Conservation (phyloP, 2,113 vertebrate genomes). For the Paradoxurus hermaphroditus region DNA sequence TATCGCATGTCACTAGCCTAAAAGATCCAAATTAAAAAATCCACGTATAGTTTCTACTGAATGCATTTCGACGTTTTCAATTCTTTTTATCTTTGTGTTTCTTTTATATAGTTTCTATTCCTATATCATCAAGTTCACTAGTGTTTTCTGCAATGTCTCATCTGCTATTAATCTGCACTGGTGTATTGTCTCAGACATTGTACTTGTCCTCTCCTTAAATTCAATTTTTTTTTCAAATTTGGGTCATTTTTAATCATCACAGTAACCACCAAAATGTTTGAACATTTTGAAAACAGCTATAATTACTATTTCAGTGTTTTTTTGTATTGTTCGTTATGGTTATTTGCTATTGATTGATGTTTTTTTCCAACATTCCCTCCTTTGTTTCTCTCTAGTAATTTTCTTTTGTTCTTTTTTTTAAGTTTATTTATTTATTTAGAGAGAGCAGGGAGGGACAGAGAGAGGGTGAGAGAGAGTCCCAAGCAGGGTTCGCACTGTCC, state of each 20-base stretch:
- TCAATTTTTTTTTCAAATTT: background rate
- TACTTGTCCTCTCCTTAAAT: background rate
- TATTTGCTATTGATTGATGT: background rate
- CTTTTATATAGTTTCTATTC: background rate
- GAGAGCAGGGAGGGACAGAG: too few relatives aligned
- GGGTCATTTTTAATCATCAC: accelerated
- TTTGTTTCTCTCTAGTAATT: background rate
- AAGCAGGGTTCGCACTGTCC: too few relatives aligned
- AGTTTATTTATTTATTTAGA: too few relatives aligned
- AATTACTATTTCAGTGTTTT: background rate
- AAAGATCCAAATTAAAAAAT: background rate
- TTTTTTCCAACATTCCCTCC: background rate
- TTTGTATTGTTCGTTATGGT: background rate
- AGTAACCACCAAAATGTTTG: background rate
- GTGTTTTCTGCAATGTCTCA: background rate
- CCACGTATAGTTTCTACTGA: background rate
- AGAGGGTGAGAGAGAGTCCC: too few relatives aligned
- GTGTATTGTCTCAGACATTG: accelerated
- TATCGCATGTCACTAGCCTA: background rate
- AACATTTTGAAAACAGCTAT: accelerated
- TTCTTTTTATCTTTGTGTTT: background rate
- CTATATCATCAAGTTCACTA: accelerated
- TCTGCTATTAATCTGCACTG: background rate
- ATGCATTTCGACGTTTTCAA: background rate
- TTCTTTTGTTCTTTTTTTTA: background rate